Conservation (phyloP, 2,113 vertebrate species). For the Heteronetta atricapilla region DNA sequence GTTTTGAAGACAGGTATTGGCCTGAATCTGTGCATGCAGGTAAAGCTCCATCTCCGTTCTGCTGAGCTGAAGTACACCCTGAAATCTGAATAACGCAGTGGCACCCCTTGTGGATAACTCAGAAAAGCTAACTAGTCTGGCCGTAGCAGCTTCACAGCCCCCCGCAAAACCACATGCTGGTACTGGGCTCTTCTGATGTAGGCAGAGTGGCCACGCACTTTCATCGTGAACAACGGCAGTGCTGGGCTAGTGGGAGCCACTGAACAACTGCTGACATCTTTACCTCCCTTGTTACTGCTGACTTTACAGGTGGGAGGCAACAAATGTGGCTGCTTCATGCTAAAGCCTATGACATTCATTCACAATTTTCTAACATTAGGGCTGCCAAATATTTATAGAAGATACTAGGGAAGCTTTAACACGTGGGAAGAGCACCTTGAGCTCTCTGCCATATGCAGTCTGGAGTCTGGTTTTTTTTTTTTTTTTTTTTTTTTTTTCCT, state of each 20-base stretch:
- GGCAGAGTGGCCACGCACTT: no score
- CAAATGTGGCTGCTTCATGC: no score
- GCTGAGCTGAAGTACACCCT: not conserved
- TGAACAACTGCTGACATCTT: not conserved
- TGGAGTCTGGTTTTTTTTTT: no score
- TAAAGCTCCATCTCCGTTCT: not conserved
- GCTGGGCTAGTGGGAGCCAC: not conserved
- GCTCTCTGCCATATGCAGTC: no score
- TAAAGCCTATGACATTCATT: no score
- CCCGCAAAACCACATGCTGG: not conserved
- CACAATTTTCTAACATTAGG: no score
- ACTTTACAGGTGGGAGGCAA: no score
- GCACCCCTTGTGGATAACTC: not conserved
- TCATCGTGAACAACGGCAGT: not conserved
- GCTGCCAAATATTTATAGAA: no score
- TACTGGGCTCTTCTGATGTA: not conserved
- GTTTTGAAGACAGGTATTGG: not conserved
- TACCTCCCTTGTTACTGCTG: not conserved
- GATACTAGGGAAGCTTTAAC: no score
- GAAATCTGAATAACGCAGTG: not conserved
- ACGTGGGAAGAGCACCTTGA: no score
- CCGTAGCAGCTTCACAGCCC: not conserved
- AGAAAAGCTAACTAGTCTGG: not conserved
- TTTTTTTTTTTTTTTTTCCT: no score
- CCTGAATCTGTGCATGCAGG: not conserved